phyloP scores from a whole-genome alignment of 2,113 vertebrate species.

The Elgaria multicarinata region DNA sequence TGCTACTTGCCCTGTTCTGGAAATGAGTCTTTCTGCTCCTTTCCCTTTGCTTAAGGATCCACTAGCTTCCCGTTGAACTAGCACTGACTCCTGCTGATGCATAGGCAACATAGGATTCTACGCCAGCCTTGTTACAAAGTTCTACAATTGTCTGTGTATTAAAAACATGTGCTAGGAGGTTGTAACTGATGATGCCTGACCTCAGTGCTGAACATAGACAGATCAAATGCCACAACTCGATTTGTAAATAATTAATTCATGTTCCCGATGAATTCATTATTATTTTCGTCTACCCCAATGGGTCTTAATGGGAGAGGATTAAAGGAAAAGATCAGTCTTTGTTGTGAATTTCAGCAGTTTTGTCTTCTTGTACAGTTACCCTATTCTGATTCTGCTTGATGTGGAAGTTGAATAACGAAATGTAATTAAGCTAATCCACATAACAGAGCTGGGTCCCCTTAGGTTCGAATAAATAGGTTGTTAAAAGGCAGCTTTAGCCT shows the following conservation, averaged over 20 bases:
- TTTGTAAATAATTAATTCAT: conserved; percentile 21
- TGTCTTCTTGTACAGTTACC: not conserved
- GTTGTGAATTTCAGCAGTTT: conserved; percentile 29
- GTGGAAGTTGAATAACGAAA: not conserved
- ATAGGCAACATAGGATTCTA: too few relatives aligned
- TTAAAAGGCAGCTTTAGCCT: not conserved
- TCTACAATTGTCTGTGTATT: not conserved
- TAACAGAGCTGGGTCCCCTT: not conserved
- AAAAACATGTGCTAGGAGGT: not conserved
- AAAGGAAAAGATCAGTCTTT: not conserved
- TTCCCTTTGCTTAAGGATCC: too few relatives aligned
- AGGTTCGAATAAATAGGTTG: not conserved
- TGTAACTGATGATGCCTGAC: conserved; percentile 29
- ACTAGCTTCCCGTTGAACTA: too few relatives aligned
- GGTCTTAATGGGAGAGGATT: not conserved
- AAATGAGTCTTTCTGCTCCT: too few relatives aligned
- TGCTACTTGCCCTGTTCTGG: too few relatives aligned
- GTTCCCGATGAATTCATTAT: not conserved
- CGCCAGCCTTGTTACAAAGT: not conserved
- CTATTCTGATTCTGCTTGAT: conserved; percentile 7
- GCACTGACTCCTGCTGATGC: too few relatives aligned
- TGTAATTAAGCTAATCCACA: conserved; percentile 11
- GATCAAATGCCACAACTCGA: not conserved
- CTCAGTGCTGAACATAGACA: conserved; percentile 25
- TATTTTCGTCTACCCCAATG: not conserved